Evolutionary conservation across 2,888 invertebrate genomes (phyloP).

Genomic region (Ptychoptera albimana): DNA sequence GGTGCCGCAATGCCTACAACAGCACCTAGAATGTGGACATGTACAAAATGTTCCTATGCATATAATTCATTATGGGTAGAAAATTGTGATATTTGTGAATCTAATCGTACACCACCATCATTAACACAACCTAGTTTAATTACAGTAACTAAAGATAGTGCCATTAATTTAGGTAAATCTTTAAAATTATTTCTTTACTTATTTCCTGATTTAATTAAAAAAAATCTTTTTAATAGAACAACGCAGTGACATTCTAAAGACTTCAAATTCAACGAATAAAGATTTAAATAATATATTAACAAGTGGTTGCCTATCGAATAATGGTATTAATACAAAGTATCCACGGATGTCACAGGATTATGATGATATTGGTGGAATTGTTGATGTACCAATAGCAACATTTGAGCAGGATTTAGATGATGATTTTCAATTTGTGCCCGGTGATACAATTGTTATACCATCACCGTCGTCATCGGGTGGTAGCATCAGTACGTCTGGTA

Average conservation of each 20-base stretch:
- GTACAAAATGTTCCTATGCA: constrained; percentile 74
- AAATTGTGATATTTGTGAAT: constrained; percentile 69
- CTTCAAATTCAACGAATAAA: constrained; percentile 1
- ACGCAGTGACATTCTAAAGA: constrained; percentile 1
- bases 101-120: constrained; percentile 42
- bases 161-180: no score
- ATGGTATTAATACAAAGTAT: neutral
- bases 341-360: constrained; percentile 13
- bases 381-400: constrained; percentile 44
- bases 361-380: constrained; percentile 23
- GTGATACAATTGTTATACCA: constrained; percentile 20
- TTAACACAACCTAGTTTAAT: constrained; percentile 49
- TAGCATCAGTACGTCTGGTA: no score
- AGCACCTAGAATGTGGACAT: constrained; percentile 64
- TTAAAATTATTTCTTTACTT: no score
- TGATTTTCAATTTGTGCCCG: constrained; percentile 45
- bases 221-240: no score
- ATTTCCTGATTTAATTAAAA: no score
- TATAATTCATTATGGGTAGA: constrained; percentile 70
- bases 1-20: constrained; percentile 9
- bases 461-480: neutral
- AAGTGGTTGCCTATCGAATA: neutral
- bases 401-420: constrained; percentile 54
- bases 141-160: constrained; percentile 42
- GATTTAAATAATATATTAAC: constrained; percentile 2